Percentiles rank a stretch among this genome's conserved stretches.
Conservation (phyloP, 2,113 vertebrate genomes). For the Bubo scandiacus region DNA sequence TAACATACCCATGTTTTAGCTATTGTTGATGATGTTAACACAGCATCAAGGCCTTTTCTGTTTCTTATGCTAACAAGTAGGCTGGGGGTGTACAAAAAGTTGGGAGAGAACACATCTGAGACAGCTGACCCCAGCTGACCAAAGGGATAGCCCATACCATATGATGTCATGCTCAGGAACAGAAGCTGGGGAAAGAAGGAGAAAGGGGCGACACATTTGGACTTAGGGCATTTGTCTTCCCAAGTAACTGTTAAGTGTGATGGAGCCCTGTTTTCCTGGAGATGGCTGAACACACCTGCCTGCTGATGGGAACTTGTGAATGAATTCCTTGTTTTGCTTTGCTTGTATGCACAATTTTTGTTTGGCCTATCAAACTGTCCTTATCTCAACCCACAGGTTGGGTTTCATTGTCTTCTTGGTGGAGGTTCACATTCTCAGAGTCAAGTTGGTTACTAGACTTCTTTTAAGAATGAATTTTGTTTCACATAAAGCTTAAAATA, state of each 20-base stretch:
- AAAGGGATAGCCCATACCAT: background rate
- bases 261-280: background rate
- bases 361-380: background rate
- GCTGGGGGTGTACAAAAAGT: background rate
- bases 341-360: rapidly evolving
- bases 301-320: background rate
- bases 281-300: background rate
- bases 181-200: background rate
- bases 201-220: rapidly evolving
- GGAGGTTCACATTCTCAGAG: background rate
- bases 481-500: background rate
- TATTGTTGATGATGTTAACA: background rate
- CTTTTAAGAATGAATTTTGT: background rate
- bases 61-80: background rate
- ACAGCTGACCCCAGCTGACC: background rate
- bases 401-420: rapidly evolving
- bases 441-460: background rate
- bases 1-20: background rate
- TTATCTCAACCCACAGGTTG: background rate
- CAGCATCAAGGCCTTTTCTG: background rate
- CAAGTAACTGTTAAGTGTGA: rapidly evolving
- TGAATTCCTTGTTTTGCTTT: background rate
- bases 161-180: rapidly evolving
- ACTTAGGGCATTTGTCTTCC: background rate
- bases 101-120: background rate